phyloP scores from a whole-genome alignment of 2,888 invertebrate species.

The Metopia argyrocephala region DNA sequence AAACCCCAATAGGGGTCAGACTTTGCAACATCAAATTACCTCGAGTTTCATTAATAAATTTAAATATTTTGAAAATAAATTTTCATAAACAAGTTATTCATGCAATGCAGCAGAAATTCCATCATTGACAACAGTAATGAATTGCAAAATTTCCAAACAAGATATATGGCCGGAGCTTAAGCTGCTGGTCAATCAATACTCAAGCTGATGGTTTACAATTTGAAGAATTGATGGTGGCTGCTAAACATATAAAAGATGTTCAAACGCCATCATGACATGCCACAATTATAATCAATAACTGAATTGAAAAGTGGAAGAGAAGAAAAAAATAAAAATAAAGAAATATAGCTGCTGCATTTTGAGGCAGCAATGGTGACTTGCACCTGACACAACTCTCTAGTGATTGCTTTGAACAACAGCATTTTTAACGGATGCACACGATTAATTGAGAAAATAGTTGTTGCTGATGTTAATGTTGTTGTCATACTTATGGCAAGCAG shows the following conservation, averaged over 20 bases:
- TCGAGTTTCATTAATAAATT: too few species aligned
- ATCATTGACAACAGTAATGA: too few species aligned
- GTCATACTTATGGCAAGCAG: neutral
- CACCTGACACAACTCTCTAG: conserved; percentile 46
- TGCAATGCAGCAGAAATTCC: too few species aligned
- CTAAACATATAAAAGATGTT: too few species aligned
- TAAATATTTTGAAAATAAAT: too few species aligned
- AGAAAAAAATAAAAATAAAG: neutral
- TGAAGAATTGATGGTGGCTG: neutral
- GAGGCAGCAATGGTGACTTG: neutral
- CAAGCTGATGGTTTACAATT: neutral
- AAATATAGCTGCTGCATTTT: conserved; percentile 13
- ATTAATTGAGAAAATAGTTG: conserved; percentile 51
- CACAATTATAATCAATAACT: conserved; percentile 61
- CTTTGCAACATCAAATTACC: too few species aligned
- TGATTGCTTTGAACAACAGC: neutral
- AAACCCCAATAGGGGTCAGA: too few species aligned
- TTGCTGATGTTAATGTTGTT: neutral
- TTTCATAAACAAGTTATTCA: too few species aligned
- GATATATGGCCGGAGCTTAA: conserved; percentile 1
- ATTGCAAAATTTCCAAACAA: neutral
- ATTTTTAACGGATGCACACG: conserved; percentile 41
- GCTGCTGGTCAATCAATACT: conserved; percentile 12
- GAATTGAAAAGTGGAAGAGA: too few species aligned
- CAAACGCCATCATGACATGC: conserved; percentile 54